Evolutionary conservation across 2,797 vertebrate genomes (phyloP).

Genomic region (Takifugu ocellatus): DNA sequence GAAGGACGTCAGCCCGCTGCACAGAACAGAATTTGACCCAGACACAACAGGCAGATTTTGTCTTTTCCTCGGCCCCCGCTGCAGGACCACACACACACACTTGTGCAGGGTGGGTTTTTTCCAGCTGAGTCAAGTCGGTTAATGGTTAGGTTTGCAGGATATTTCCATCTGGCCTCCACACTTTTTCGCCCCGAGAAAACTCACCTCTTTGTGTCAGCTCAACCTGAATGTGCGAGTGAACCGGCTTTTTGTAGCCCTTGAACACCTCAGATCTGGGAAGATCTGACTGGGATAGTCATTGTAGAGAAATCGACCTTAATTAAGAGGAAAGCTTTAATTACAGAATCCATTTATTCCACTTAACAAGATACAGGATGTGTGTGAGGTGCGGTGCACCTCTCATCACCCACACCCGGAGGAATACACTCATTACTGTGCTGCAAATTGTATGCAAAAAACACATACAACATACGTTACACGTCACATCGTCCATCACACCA

Average conservation of each 20-base stretch:
- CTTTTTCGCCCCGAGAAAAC: constrained; percentile 7
- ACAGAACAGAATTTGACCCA: constrained; percentile 29
- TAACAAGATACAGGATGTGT: constrained; percentile 46
- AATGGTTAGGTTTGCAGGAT: background rate
- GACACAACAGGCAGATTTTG: background rate
- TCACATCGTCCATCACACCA: constrained; percentile 36
- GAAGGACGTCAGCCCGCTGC: constrained; percentile 22
- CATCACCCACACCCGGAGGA: constrained; percentile 12
- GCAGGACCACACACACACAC: no score
- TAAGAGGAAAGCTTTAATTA: constrained; percentile 58
- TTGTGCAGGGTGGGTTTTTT: background rate
- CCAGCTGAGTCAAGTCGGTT: background rate
- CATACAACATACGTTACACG: constrained; percentile 59
- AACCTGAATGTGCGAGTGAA: constrained; percentile 5
- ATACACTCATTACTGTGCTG: constrained; percentile 41
- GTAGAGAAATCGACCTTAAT: constrained; percentile 34
- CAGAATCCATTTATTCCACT: constrained; percentile 66
- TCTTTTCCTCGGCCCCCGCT: no score
- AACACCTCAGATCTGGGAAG: constrained; percentile 7
- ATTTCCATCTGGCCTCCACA: background rate
- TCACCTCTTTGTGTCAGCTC: background rate
- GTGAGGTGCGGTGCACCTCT: background rate
- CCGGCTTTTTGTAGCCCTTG: background rate
- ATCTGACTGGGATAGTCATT: constrained; percentile 1
- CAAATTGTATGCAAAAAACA: constrained; percentile 64